Conservation (phyloP, 2,113 vertebrate genomes). For the Pterocles gutturalis region DNA sequence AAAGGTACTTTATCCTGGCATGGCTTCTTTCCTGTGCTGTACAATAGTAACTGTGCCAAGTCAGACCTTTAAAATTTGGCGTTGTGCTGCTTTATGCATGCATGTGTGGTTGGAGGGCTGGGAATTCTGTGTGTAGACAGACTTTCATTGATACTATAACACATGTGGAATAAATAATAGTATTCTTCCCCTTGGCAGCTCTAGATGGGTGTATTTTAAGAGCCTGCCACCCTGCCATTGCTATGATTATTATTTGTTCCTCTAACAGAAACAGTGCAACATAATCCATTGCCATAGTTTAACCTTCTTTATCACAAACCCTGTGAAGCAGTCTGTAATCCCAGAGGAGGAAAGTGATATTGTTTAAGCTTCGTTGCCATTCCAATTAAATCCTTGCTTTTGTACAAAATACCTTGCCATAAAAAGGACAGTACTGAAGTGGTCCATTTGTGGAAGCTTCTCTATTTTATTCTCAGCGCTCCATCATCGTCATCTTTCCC, state of each 20-base stretch:
- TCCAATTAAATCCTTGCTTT: constrained; percentile 61
- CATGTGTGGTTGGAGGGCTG: constrained; percentile 15
- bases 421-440: constrained; percentile 32
- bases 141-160: constrained; percentile 57
- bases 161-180: constrained; percentile 61
- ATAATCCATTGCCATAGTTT: constrained; percentile 66
- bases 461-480: constrained; percentile 24
- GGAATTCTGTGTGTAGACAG: constrained; percentile 53
- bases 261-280: constrained; percentile 8
- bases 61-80: constrained; percentile 30
- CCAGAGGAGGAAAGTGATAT: constrained; percentile 43
- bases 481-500: constrained; percentile 37
- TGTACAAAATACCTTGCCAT: constrained; percentile 40
- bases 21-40: constrained; percentile 15
- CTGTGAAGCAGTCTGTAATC: constrained; percentile 41
- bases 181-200: not conserved
- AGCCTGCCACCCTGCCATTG: constrained; percentile 34
- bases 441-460: constrained; percentile 35
- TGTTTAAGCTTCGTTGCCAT: constrained; percentile 44
- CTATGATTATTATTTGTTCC: constrained; percentile 60
- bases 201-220: constrained; percentile 32
- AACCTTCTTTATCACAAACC: constrained; percentile 58
- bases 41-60: not conserved
- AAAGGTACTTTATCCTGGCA: constrained; percentile 13
- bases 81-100: not conserved